Conservation (phyloP, 2,888 invertebrate species). For the Cryptocheilus praepositus region DNA sequence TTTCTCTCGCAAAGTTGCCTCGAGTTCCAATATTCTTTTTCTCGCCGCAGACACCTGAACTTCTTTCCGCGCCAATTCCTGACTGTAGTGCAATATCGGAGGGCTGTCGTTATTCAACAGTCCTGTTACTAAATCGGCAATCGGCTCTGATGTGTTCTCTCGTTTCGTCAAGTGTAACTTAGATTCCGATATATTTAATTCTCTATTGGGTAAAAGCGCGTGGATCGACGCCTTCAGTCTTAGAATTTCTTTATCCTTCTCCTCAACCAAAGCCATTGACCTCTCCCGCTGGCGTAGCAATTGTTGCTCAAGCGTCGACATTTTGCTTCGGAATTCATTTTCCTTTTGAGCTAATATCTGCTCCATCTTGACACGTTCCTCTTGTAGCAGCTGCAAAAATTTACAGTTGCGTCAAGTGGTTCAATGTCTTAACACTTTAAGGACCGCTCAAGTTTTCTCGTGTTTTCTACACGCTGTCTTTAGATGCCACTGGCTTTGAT, state of each 20-base stretch:
- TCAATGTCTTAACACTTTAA: background rate
- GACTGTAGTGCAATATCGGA: conserved; percentile 88
- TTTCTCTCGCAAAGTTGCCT: conserved; percentile 69
- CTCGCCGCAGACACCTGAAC: conserved; percentile 85
- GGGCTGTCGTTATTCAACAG: conserved; percentile 79
- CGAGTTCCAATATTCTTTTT: conserved; percentile 82
- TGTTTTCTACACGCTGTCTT: no score
- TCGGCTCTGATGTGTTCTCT: conserved; percentile 60
- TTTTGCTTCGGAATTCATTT: conserved; percentile 76
- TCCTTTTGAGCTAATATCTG: conserved; percentile 72
- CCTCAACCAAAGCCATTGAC: conserved; percentile 85
- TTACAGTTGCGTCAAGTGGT: no score
- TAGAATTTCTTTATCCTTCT: conserved; percentile 86
- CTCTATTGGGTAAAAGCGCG: conserved; percentile 75
- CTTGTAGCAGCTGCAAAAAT: conserved; percentile 60
- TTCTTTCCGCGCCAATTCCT: conserved; percentile 87
- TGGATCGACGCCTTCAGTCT: conserved; percentile 79
- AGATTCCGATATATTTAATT: conserved; percentile 56
- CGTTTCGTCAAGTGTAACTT: conserved; percentile 60
- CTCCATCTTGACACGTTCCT: conserved; percentile 65
- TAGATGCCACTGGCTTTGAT: no score
- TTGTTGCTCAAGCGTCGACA: conserved; percentile 82
- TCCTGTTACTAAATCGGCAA: conserved; percentile 67
- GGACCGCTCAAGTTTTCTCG: no score
- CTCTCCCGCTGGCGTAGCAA: conserved; percentile 87